Base-by-base conservation (phyloP, 23 tunicate species). In the Trididemnum nubilum region DNA sequence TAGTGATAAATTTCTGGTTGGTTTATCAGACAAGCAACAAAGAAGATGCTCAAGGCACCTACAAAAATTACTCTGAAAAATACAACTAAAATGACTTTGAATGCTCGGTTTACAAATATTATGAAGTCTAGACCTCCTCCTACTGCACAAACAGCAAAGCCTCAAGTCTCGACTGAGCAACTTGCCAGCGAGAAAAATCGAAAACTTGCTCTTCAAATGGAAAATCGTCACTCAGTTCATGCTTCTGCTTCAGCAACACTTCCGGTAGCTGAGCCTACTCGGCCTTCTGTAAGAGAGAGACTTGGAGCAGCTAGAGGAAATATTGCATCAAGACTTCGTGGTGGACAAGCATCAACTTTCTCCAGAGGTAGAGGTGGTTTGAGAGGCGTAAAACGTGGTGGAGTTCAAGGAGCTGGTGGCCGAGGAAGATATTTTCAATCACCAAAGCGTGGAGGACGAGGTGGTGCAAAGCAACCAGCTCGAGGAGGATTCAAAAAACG, bases 161-260 rank as follows among this genome's bases (percentile, higher is more conserved):
- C 84, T 7, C 84, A 85, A 74, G 79, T 73, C 21, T 72, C 86
- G 25, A 85, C 84, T 23, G 84, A 75, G 24, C 79, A 87, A 73
- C 39, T 86, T 51, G 98, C 98, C 18, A 87, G 93, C 67, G 98
- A 87, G 72, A 93, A 93, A 35, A 93, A 93, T 58, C 85, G 98
- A 36, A 78, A 91, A 38, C 85, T 93, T 33, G 92, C 98, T 21
- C 93, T 83, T 74, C 98, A 93, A 66, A 93, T 93, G 98, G 98
- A 93, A 84, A 83, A 88, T 36, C 80, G 97, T 5, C 90, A 89
- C 1, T 58, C 97, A 12, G 89, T 85, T 36, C 84, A 76, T 73
- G 83, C 76, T 5, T 87, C 83, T 31, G 58, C 77, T 0, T 87
- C 77, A 25, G 28, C 76, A 50, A 12, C 38, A 52, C 4, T 28